Conservation (phyloP, 2,888 invertebrate genomes). For the Phragmatobia fuliginosa region DNA sequence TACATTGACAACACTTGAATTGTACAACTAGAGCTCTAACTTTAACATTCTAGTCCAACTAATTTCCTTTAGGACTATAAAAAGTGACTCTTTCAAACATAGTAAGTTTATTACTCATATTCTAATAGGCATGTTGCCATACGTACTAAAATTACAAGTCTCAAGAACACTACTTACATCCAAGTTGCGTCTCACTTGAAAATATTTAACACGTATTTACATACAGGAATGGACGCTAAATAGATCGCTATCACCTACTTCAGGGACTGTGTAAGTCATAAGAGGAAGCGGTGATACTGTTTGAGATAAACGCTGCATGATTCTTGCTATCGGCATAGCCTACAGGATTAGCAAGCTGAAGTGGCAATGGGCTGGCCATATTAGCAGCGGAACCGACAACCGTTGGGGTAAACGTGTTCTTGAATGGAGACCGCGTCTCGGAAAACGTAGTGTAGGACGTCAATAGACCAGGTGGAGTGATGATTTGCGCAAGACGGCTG, state of each 20-base stretch:
- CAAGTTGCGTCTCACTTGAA: conserved; percentile 26
- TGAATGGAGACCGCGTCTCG: too few relatives aligned
- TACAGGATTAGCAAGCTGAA: too few relatives aligned
- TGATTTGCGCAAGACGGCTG: too few relatives aligned
- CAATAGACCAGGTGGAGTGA: too few relatives aligned
- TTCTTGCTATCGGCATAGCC: too few relatives aligned
- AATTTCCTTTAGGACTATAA: background rate
- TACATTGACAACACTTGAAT: background rate
- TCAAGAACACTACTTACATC: conserved; percentile 9
- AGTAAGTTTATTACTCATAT: background rate
- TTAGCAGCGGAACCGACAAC: too few relatives aligned
- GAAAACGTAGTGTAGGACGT: too few relatives aligned
- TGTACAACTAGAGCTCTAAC: background rate
- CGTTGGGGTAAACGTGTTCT: too few relatives aligned
- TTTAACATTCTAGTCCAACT: background rate
- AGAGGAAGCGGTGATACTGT: conserved; percentile 26
- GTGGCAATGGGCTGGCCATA: too few relatives aligned
- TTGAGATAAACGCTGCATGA: background rate
- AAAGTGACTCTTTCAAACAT: background rate
- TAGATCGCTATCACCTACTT: conserved; percentile 57
- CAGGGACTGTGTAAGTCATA: conserved; percentile 27
- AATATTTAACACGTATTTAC: conserved; percentile 59
- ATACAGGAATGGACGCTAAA: conserved; percentile 68
- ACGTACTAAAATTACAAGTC: background rate
- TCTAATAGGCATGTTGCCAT: conserved; percentile 6